Evolutionary conservation across 2,888 invertebrate species (phyloP).

Genomic region (Pharmacophagus antenor): DNA sequence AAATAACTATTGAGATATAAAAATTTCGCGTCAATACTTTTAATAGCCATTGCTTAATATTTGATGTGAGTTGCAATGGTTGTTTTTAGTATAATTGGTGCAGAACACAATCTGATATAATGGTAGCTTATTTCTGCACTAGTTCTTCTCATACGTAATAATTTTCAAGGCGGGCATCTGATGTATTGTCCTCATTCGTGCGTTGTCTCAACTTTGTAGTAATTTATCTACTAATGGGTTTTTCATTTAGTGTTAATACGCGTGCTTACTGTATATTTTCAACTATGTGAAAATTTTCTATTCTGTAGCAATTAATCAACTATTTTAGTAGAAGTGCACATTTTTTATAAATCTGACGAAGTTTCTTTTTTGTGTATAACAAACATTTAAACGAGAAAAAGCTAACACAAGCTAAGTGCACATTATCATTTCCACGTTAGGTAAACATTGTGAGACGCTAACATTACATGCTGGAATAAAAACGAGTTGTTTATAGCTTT

Average conservation of each 20-base stretch:
- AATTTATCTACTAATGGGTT: neutral
- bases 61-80: slow-evolving; percentile 35
- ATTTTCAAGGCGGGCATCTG: slow-evolving; percentile 35
- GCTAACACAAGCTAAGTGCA: no score
- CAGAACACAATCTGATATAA: slow-evolving; percentile 62
- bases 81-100: slow-evolving; percentile 56
- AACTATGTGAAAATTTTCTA: neutral
- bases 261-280: neutral
- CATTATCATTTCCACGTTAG: no score
- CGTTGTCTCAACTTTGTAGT: neutral
- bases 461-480: no score
- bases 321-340: neutral
- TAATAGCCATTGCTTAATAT: slow-evolving; percentile 35
- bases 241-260: neutral
- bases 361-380: no score
- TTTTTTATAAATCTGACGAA: slow-evolving; percentile 2
- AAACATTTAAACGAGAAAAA: no score
- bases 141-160: slow-evolving; percentile 32
- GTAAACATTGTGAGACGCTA: no score
- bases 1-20: slow-evolving; percentile 15
- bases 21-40: slow-evolving; percentile 27
- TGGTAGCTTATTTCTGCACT: slow-evolving; percentile 33
- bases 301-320: neutral
- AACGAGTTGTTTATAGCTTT: no score
- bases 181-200: slow-evolving; percentile 12